Percentiles rank a stretch among this genome's conserved stretches.
These are phyloP conservation scores for Hoplias malabaricus DNA, from an alignment of 2,113 vertebrate genomes.

Conservation along the genomic window DNA sequence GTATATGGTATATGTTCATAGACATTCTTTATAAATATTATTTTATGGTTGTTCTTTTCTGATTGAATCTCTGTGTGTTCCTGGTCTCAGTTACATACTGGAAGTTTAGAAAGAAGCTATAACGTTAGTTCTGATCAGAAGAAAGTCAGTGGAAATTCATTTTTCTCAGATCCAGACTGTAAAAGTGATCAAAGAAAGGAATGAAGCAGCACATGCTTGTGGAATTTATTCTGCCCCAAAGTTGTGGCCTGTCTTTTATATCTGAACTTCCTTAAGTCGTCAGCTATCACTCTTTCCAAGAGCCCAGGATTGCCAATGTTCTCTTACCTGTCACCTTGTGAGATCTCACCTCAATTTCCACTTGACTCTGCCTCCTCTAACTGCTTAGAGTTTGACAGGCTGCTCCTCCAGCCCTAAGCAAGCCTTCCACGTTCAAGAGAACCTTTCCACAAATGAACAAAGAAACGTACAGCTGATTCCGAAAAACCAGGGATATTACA, in stretches of 20 bases:
- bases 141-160: background rate
- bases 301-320: constrained; percentile 35
- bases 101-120: background rate
- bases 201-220: constrained; percentile 3
- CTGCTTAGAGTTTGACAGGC: background rate
- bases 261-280: constrained; percentile 49
- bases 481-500: background rate
- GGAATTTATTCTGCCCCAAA: constrained; percentile 36
- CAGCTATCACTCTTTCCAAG: constrained; percentile 47
- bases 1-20: no score
- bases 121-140: constrained; percentile 1
- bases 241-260: constrained; percentile 29
- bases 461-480: background rate
- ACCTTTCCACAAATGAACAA: background rate
- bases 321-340: constrained; percentile 45
- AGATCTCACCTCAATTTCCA: constrained; percentile 6
- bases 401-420: background rate
- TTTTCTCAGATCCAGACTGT: background rate
- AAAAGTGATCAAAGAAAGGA: constrained; percentile 24
- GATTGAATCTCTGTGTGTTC: no score
- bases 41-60: no score
- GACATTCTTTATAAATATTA: no score
- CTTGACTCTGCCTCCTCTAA: background rate
- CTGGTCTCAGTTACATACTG: no score
- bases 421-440: background rate